Evolutionary conservation across 1,140 invertebrate genomes (phyloP).

Genomic region (Plodia interpunctella): DNA sequence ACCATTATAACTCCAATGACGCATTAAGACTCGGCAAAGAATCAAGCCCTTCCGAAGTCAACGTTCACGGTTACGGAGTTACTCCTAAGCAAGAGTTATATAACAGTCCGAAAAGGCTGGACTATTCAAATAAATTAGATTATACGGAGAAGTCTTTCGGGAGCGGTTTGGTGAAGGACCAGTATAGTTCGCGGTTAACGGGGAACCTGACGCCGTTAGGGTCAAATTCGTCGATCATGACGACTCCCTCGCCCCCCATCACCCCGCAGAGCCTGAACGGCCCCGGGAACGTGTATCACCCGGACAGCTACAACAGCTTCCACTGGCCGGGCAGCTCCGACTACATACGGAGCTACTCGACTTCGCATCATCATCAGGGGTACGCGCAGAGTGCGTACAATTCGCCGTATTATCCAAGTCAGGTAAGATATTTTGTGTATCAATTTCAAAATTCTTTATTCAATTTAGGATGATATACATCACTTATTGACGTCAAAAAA

Average conservation of each 20-base stretch:
- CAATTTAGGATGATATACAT: too few relatives aligned
- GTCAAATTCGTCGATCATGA: slow-evolving; percentile 81
- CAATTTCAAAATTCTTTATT: too few relatives aligned
- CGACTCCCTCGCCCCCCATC: slow-evolving; percentile 81
- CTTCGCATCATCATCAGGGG: slow-evolving; percentile 75
- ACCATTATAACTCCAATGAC: slow-evolving; percentile 57
- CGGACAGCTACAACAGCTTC: slow-evolving; percentile 78
- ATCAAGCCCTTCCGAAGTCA: slow-evolving; percentile 58
- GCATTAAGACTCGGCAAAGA: slow-evolving; percentile 65
- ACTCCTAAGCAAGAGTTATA: slow-evolving; percentile 69
- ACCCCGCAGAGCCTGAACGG: slow-evolving; percentile 77
- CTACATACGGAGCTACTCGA: slow-evolving; percentile 70
- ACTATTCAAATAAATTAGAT: slow-evolving; percentile 64
- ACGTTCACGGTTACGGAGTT: slow-evolving; percentile 62
- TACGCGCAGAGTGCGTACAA: slow-evolving; percentile 80
- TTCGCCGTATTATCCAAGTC: slow-evolving; percentile 74
- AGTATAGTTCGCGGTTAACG: slow-evolving; percentile 64
- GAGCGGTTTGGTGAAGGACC: slow-evolving; percentile 63
- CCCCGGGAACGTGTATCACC: slow-evolving; percentile 72
- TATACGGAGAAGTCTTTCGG: slow-evolving; percentile 64
- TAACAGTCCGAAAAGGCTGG: slow-evolving; percentile 63
- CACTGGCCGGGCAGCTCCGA: slow-evolving; percentile 76
- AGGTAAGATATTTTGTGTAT: slow-evolving; percentile 42
- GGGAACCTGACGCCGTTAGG: slow-evolving; percentile 81
- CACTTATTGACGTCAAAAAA: too few relatives aligned